Conservation (phyloP, 2,113 vertebrate species). For the Cebidichthys violaceus region DNA sequence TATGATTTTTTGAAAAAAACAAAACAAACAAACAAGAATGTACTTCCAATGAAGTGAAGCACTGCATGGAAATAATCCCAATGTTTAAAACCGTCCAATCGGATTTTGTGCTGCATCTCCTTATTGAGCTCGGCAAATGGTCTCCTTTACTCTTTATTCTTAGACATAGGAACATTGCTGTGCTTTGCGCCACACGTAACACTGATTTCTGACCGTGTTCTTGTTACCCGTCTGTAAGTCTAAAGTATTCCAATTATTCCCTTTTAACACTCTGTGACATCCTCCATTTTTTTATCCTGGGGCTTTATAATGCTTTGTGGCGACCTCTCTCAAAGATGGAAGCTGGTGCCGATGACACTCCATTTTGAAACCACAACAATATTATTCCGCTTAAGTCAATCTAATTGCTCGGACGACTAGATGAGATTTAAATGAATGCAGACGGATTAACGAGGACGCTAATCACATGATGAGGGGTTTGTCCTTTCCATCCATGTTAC, state of each 20-base stretch:
- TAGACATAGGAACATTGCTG: neutral
- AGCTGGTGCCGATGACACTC: slow-evolving; percentile 50
- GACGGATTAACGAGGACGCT: slow-evolving; percentile 77
- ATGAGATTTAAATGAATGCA: slow-evolving; percentile 79
- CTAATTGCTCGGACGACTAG: slow-evolving; percentile 78
- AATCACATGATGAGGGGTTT: slow-evolving; percentile 73
- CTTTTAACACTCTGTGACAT: neutral
- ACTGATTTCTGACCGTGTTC: neutral
- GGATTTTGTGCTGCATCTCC: neutral
- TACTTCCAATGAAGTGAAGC: neutral
- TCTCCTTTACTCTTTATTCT: neutral
- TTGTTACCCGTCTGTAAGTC: neutral
- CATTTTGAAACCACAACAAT: slow-evolving; percentile 79
- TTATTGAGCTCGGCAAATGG: neutral
- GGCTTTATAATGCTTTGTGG: neutral
- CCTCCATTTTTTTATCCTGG: neutral
- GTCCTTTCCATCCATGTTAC: slow-evolving; percentile 71
- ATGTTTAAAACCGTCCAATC: neutral
- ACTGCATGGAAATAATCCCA: neutral
- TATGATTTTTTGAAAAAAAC: slow-evolving; percentile 39
- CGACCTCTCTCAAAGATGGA: slow-evolving; percentile 38
- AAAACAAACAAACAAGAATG: slow-evolving; percentile 25
- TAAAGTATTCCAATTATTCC: neutral
- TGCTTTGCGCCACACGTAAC: neutral
- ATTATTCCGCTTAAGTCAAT: slow-evolving; percentile 77